These are phyloP conservation scores for Telmatherina bonti DNA, from an alignment of 2,797 vertebrate species.

Conservation along the genomic window DNA sequence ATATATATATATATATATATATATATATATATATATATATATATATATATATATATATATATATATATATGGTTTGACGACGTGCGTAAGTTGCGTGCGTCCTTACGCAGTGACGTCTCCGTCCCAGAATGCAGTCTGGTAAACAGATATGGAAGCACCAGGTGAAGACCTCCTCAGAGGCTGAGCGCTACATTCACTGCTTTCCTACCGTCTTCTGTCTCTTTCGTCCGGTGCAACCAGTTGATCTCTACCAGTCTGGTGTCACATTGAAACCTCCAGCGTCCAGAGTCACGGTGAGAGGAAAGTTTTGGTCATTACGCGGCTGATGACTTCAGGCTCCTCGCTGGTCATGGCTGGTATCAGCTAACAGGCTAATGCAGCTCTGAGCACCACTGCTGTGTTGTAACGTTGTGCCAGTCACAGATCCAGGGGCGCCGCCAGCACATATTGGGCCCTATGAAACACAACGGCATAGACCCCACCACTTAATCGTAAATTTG, in stretches of 20 bases:
- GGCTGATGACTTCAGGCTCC: conserved; percentile 75
- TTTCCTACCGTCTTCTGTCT: conserved; percentile 73
- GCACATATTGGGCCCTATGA: no score
- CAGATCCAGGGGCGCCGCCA: no score
- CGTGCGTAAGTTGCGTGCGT: conserved; percentile 51
- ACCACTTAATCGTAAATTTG: no score
- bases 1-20: no score
- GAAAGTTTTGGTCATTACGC: conserved; percentile 60
- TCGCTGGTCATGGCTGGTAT: conserved; percentile 75
- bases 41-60: no score
- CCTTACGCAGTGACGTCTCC: conserved; percentile 77
- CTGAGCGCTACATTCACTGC: conserved; percentile 79
- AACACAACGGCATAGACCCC: no score
- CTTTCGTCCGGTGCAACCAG: conserved; percentile 63
- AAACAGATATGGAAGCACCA: conserved; percentile 91
- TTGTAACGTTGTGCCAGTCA: conserved; percentile 58
- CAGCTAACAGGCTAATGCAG: conserved; percentile 77
- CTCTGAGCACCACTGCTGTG: conserved; percentile 62
- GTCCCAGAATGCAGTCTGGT: conserved; percentile 90
- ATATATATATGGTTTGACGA: neutral
- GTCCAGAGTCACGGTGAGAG: conserved; percentile 78
- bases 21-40: no score
- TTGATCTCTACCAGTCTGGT: conserved; percentile 59
- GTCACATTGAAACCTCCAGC: conserved; percentile 59
- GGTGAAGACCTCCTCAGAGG: conserved; percentile 87